Evolutionary conservation across 2,797 vertebrate species (phyloP).

Genomic region (Chelonia mydas): DNA sequence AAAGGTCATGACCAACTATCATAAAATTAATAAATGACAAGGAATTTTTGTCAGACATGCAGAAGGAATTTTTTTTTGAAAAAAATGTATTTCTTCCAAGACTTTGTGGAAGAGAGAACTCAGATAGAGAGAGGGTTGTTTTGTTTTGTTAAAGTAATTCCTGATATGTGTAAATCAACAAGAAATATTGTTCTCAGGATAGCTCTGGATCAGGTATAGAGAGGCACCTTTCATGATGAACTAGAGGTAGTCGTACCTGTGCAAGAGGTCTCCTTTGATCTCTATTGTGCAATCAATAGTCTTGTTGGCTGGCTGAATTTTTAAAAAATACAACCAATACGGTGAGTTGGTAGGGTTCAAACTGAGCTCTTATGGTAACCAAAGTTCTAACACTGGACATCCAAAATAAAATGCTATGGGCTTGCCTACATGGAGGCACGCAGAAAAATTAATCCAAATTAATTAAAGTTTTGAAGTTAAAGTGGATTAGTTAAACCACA

Average conservation of each 20-base stretch:
- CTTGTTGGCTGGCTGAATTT: background rate
- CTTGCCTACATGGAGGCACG: background rate
- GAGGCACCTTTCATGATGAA: background rate
- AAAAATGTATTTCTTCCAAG: background rate
- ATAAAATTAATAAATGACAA: background rate
- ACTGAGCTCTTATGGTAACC: background rate
- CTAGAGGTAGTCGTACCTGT: background rate
- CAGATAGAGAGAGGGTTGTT: background rate
- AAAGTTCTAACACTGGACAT: background rate
- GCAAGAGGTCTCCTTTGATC: fast-evolving
- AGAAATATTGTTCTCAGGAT: background rate
- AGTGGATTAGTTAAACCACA: background rate
- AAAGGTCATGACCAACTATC: background rate
- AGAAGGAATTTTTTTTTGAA: background rate
- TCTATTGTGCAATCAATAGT: background rate
- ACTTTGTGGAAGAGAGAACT: background rate
- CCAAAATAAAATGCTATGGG: slow-evolving; percentile 17
- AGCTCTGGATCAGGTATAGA: background rate
- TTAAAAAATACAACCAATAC: background rate
- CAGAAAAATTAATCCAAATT: background rate
- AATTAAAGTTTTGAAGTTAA: background rate
- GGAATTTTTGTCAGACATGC: background rate
- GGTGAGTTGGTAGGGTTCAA: background rate
- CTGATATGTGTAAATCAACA: fast-evolving
- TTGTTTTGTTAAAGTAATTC: background rate